Percentiles rank a stretch among this genome's conserved stretches.
phyloP scores from a whole-genome alignment of 2,888 invertebrate genomes.

The Ganaspis brasiliensis region DNA sequence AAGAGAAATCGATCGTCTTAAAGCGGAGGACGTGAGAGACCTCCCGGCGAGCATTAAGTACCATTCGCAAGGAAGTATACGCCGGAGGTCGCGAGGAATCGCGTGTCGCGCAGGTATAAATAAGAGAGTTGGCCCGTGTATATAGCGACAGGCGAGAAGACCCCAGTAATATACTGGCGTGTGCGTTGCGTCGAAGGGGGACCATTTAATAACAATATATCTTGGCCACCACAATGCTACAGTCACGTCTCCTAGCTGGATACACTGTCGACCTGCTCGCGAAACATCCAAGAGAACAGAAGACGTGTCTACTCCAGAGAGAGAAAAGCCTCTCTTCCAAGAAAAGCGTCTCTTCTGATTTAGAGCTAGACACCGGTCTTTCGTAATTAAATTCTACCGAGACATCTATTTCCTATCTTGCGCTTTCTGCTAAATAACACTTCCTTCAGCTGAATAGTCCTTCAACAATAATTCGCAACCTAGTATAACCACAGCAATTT shows the following conservation, averaged over 20 bases:
- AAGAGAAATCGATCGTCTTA: neutral
- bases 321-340: conserved; percentile 55
- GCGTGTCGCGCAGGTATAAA: conserved; percentile 66
- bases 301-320: conserved; percentile 53
- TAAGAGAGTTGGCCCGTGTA: conserved; percentile 57
- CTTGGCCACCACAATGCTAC: conserved; percentile 73
- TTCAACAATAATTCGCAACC: too few relatives aligned
- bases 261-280: conserved; percentile 42
- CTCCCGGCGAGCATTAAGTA: conserved; percentile 56
- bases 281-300: conserved; percentile 51
- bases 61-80: conserved; percentile 47
- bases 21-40: conserved; percentile 53
- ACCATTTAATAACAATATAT: conserved; percentile 81
- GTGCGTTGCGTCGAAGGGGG: conserved; percentile 71
- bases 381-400: conserved; percentile 67
- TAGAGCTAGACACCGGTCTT: conserved; percentile 59
- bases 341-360: conserved; percentile 62
- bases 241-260: conserved; percentile 50
- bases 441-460: neutral
- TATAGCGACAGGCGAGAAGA: conserved; percentile 60
- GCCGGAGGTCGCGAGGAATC: conserved; percentile 54
- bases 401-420: conserved; percentile 43
- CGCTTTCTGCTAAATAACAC: neutral
- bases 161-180: conserved; percentile 73
- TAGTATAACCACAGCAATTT: too few relatives aligned